Percentiles rank a stretch among this genome's conserved stretches.
Evolutionary conservation across 2,888 invertebrate species (phyloP).

Genomic region (Megaustenia siamemsis): DNA sequence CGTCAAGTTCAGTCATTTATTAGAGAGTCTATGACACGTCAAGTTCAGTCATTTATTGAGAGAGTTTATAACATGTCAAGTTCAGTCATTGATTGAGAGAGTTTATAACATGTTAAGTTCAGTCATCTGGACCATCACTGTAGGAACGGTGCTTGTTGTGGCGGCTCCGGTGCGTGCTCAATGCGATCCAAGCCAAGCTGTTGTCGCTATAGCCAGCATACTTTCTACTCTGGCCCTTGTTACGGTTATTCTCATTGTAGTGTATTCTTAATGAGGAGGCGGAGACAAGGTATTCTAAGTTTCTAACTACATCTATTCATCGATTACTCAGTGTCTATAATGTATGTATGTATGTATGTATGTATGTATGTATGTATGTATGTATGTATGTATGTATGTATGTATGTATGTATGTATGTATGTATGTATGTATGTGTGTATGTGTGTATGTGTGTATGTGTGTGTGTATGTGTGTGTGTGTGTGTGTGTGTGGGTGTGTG

Average conservation of each 20-base stretch:
- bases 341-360: too few relatives aligned
- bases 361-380: too few relatives aligned
- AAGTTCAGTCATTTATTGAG: too few relatives aligned
- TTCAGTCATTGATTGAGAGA: not conserved
- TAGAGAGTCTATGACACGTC: too few relatives aligned
- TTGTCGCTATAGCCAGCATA: conserved; percentile 68
- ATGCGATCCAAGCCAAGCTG: conserved; percentile 61
- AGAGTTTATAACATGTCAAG: too few relatives aligned
- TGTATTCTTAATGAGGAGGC: conserved; percentile 42
- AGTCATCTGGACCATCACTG: not conserved
- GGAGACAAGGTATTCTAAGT: conserved; percentile 39
- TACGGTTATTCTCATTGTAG: conserved; percentile 59
- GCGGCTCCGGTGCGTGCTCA: conserved; percentile 13
- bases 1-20: too few relatives aligned
- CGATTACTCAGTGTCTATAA: too few relatives aligned
- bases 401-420: not conserved
- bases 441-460: not conserved
- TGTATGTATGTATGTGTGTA: not conserved
- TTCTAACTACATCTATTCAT: too few relatives aligned
- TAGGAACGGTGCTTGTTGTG: conserved; percentile 1
- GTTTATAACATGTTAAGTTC: not conserved
- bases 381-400: not conserved
- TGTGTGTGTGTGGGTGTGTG: not conserved
- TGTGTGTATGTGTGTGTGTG: not conserved
- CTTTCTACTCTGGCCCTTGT: conserved; percentile 67